Conservation (phyloP, 53 echinoderm and acorn worm genomes). For the Holothuria leucospilota region DNA sequence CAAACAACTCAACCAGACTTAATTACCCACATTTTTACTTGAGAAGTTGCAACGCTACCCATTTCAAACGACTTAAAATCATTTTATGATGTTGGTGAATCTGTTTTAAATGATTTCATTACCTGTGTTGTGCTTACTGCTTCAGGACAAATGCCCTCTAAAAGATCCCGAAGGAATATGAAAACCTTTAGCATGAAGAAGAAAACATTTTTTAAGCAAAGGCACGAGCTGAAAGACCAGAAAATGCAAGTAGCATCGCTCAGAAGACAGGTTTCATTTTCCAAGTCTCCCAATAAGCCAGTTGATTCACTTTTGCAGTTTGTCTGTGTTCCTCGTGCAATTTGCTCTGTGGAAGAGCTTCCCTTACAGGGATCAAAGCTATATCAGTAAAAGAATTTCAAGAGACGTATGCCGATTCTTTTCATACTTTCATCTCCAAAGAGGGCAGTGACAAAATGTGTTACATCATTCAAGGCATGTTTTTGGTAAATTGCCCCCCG, state of each 20-base stretch:
- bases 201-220: not conserved
- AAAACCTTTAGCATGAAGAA: conserved; percentile 10
- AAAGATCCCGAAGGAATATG: conserved; percentile 15
- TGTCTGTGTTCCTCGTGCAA: conserved; percentile 28
- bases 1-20: conserved; percentile 1
- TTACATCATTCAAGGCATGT: conserved; percentile 27
- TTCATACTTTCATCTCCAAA: not conserved
- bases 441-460: conserved; percentile 3
- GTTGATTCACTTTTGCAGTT: conserved; percentile 33
- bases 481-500: not conserved
- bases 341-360: not conserved
- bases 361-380: conserved; percentile 16
- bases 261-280: conserved; percentile 9
- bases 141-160: not conserved
- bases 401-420: conserved; percentile 13
- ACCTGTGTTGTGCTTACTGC: conserved; percentile 23
- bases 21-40: conserved; percentile 28
- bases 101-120: conserved; percentile 21
- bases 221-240: not conserved
- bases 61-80: not conserved
- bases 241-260: conserved; percentile 18
- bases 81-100: conserved; percentile 30
- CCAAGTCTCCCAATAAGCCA: conserved; percentile 26
- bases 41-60: conserved; percentile 1
- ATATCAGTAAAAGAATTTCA: conserved; percentile 5